A percentile compares a stretch with the other conserved stretches of the same genome.
phyloP scores from a whole-genome alignment of 2,113 vertebrate species.

The Todiramphus saurophagus region DNA sequence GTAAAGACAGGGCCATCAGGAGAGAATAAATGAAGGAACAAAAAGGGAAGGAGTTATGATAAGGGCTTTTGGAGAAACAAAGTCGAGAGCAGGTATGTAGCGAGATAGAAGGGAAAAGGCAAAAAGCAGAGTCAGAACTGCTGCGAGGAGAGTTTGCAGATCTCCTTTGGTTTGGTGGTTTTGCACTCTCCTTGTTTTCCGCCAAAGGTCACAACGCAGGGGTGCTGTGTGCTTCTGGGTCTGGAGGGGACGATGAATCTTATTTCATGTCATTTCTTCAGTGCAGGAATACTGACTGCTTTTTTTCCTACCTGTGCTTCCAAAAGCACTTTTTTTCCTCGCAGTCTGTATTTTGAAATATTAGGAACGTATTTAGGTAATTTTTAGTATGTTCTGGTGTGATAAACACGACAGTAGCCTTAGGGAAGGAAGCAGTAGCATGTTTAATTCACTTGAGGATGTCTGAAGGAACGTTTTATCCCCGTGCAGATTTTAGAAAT shows the following conservation, averaged over 20 bases:
- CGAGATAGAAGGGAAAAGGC: not conserved
- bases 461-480: not conserved
- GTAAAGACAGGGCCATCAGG: not conserved
- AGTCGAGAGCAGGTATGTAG: not conserved
- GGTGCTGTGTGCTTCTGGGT: not conserved
- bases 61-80: not conserved
- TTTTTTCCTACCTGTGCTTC: not conserved
- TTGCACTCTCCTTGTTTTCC: not conserved
- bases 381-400: not conserved
- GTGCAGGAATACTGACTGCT: not conserved
- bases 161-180: not conserved
- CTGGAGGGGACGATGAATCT: not conserved
- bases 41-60: not conserved
- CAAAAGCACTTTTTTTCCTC: not conserved
- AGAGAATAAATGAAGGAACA: not conserved
- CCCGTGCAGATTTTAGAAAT: not conserved
- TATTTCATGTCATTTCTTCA: not conserved
- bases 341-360: not conserved
- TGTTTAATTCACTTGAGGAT: not conserved
- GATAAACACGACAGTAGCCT: not conserved
- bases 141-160: not conserved
- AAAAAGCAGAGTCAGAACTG: not conserved
- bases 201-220: not conserved
- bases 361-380: not conserved
- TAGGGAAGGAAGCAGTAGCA: not conserved